Base-by-base conservation (phyloP, 2,888 invertebrate species). In the Ethmia dodecea region DNA sequence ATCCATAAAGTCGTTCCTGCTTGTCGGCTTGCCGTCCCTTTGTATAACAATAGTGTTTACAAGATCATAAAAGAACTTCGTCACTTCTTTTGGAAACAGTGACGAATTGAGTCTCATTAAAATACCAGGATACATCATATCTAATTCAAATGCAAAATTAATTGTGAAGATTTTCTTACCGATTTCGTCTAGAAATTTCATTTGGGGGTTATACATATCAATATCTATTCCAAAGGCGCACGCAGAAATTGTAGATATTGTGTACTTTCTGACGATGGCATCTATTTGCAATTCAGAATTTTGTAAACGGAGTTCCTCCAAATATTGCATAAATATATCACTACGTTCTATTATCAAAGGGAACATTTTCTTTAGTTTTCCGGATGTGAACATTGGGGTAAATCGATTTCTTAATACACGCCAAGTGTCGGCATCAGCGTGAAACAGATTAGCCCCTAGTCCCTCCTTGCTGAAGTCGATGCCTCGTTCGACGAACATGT, bases 351-450 rank as follows among this genome's bases (percentile, higher is more conserved):
- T 40, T 11, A 77, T 40, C 13, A 76, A 33, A 40, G 63, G 45
- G 12, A 69, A 50, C 75, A 77, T 76, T 18, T 64, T 68, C 38
- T 62, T 75, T n/a, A 75, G 42, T 49, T 77, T 76, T 2, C 67
- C 64, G 0, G 74, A 56, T 3, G 72, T 71, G 32, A 76, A 77
- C 9, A 72, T 44, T 1, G 75, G 71, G 1, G 66, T 61, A n/a
- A 78, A 61, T 2, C 53, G 50, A 22, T 49, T 57, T 33, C 73
- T 58, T 6, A 73, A 43, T 0, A 58, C 42, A 9, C 49, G 45
- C 77, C 77, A 78, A 0, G 55, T 56, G 0, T 69, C 64, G 3
- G 59, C 67, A 15, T 69, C 60, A 0, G 66, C 59, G 29, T 63
- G 59, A 32, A 77, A 76, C 10, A 78, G 35, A 35, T 77, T 73